These are phyloP conservation scores for Emydura subglobosa DNA, from an alignment of 2,113 vertebrate species.

Conservation along the genomic window DNA sequence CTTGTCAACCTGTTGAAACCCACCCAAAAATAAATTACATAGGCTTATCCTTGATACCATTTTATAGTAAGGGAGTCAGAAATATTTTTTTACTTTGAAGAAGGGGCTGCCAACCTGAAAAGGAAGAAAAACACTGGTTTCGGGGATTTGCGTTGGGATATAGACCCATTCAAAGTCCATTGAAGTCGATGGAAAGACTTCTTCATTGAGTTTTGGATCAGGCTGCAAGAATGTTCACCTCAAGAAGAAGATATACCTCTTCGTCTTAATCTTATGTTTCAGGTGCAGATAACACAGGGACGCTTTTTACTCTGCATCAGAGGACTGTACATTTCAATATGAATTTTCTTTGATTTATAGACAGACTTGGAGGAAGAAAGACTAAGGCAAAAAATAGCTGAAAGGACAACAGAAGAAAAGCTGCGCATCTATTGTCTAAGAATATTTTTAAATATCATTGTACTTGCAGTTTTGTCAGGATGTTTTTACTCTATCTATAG, in stretches of 20 bases:
- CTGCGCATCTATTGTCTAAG: constrained; percentile 88
- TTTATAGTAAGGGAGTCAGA: fast-evolving
- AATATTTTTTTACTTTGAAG: neutral
- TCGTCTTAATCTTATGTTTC: neutral
- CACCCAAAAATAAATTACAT: neutral
- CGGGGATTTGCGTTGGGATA: neutral
- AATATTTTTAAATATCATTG: constrained; percentile 88
- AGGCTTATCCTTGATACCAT: neutral
- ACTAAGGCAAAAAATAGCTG: constrained; percentile 87
- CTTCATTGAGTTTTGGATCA: neutral
- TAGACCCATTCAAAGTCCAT: neutral
- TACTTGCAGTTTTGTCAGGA: constrained; percentile 82
- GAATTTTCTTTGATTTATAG: constrained; percentile 75
- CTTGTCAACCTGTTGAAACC: neutral
- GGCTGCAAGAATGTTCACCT: neutral
- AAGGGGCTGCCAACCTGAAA: neutral
- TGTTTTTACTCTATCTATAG: constrained; percentile 95
- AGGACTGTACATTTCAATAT: constrained; percentile 58
- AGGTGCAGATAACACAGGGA: neutral
- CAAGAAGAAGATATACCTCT: neutral
- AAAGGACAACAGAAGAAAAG: constrained; percentile 85
- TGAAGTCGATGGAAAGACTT: neutral
- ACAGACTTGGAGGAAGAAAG: constrained; percentile 93
- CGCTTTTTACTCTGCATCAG: neutral
- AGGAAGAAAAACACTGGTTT: neutral